These are phyloP conservation scores for Thryonomys swinderianus DNA, from an alignment of 2,113 vertebrate species.

Conservation along the genomic window DNA sequence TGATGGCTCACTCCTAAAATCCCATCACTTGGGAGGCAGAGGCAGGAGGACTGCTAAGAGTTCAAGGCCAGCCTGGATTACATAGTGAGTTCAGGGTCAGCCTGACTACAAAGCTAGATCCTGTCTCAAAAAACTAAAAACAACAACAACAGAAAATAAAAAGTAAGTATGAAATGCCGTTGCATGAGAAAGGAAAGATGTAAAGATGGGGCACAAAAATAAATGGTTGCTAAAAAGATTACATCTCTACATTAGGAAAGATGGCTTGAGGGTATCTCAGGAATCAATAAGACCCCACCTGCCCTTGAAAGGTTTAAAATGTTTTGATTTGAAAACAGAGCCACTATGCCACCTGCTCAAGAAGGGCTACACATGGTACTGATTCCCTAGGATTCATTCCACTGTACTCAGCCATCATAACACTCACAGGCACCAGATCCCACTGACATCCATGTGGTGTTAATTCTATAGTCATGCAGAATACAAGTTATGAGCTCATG, in stretches of 20 bases:
- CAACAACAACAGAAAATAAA: too few species aligned
- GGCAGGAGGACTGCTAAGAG: too few species aligned
- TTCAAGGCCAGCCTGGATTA: too few species aligned
- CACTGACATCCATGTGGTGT: background rate
- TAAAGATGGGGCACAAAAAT: background rate
- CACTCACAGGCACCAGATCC: background rate
- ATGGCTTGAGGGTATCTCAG: background rate
- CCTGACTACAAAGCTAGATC: too few species aligned
- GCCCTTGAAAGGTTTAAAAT: background rate
- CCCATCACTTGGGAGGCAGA: too few species aligned
- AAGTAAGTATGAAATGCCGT: background rate
- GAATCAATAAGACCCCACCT: background rate
- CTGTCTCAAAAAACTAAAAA: too few species aligned
- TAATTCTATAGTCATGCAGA: background rate
- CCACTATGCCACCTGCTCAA: background rate
- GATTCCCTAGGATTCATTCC: background rate
- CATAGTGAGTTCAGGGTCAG: too few species aligned
- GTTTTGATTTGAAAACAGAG: background rate
- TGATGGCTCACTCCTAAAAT: too few species aligned
- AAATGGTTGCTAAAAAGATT: background rate
- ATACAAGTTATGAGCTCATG: background rate
- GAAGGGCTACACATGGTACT: background rate
- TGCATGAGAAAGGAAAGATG: background rate
- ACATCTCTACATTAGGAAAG: background rate
- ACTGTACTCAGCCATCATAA: background rate